Percentiles rank a stretch among this genome's conserved stretches.
phyloP scores from a whole-genome alignment of 2,113 vertebrate genomes.

The Oreotrochilus melanogaster region DNA sequence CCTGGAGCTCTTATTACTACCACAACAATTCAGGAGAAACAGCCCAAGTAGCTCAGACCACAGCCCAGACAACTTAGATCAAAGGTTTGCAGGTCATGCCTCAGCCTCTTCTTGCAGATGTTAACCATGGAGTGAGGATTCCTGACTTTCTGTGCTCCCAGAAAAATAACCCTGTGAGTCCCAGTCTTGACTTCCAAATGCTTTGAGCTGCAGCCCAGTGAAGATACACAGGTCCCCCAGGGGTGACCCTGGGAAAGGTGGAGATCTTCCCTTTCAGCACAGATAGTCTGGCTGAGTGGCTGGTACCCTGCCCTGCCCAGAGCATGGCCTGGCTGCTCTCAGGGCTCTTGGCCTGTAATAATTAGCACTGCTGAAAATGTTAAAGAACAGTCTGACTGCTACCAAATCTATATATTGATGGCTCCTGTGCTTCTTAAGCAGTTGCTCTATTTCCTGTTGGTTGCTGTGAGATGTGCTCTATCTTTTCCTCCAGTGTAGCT shows the following conservation, averaged over 20 bases:
- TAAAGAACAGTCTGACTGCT: background rate
- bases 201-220: background rate
- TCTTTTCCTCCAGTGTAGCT: background rate
- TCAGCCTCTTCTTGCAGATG: background rate
- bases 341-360: background rate
- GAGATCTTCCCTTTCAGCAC: background rate
- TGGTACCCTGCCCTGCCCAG: background rate
- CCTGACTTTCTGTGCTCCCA: background rate
- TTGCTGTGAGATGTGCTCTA: background rate
- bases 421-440: background rate
- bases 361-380: background rate
- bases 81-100: background rate
- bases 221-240: background rate
- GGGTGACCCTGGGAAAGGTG: too few relatives aligned
- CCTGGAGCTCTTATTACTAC: background rate
- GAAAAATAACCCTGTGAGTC: background rate
- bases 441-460: background rate
- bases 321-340: background rate
- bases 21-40: background rate
- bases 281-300: background rate
- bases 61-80: background rate
- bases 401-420: background rate
- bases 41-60: background rate
- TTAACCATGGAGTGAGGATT: background rate
- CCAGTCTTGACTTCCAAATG: background rate